Percentiles rank a stretch among this genome's conserved stretches.
Evolutionary conservation across 2,113 vertebrate species (phyloP).

Genomic region (Callospermophilus lateralis): DNA sequence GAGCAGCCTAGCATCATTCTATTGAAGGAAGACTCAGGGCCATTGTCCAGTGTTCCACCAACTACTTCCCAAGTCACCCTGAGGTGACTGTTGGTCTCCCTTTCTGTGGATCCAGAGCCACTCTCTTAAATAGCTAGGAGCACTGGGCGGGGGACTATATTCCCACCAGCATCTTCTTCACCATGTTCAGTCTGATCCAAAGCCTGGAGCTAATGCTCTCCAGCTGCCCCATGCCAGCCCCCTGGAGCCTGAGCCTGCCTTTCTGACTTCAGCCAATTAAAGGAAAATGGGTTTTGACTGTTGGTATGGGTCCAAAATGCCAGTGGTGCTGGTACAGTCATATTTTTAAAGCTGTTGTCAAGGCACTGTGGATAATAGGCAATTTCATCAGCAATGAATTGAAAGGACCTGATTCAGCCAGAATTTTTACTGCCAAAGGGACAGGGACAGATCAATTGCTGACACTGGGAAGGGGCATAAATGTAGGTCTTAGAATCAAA

Average conservation of each 20-base stretch:
- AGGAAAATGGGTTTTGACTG: conserved; percentile 23
- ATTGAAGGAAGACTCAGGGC: neutral
- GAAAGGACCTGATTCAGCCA: conserved; percentile 55
- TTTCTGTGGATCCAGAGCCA: neutral
- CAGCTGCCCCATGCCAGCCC: neutral
- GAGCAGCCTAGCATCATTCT: neutral
- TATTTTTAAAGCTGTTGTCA: conserved; percentile 69
- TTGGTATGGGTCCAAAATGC: conserved; percentile 33
- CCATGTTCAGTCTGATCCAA: neutral
- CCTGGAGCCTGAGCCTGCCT: conserved; percentile 7
- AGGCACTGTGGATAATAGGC: conserved; percentile 60
- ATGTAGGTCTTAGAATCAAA: neutral
- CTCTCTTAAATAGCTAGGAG: neutral
- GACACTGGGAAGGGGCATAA: neutral
- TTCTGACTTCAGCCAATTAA: conserved; percentile 65
- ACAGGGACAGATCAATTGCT: neutral
- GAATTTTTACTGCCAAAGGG: conserved; percentile 58
- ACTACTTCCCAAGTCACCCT: conserved; percentile 16
- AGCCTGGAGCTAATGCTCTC: neutral
- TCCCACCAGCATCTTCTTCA: neutral
- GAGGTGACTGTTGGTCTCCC: neutral
- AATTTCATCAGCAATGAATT: conserved; percentile 72
- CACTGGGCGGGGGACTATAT: neutral
- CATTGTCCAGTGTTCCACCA: neutral
- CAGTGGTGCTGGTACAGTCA: conserved; percentile 33